Conservation (phyloP, 2,888 invertebrate genomes). For the Clostera curtula region DNA sequence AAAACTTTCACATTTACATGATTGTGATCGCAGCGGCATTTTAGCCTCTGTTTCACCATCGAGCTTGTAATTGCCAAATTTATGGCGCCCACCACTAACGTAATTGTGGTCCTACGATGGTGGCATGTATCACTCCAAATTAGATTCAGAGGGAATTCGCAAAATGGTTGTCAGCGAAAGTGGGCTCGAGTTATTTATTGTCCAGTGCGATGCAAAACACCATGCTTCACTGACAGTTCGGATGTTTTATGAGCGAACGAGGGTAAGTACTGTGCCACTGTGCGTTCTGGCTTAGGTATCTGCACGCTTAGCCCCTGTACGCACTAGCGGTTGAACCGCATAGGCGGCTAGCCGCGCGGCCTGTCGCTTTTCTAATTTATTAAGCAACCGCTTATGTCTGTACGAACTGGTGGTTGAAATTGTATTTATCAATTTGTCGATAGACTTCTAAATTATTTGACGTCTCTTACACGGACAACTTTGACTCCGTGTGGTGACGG, state of each 20-base stretch:
- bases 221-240: slow-evolving; percentile 14
- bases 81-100: slow-evolving; percentile 65
- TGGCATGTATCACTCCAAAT: slow-evolving; percentile 68
- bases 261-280: neutral
- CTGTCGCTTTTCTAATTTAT: too few relatives aligned
- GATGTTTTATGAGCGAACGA: slow-evolving; percentile 20
- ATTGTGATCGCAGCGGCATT: slow-evolving; percentile 36
- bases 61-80: slow-evolving; percentile 68
- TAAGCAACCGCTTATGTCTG: too few relatives aligned
- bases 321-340: too few relatives aligned
- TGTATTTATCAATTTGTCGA: too few relatives aligned
- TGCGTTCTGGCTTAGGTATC: too few relatives aligned
- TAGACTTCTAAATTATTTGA: too few relatives aligned
- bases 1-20: neutral
- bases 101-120: slow-evolving; percentile 57
- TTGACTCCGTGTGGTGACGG: too few relatives aligned
- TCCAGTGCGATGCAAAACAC: slow-evolving; percentile 18
- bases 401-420: too few relatives aligned
- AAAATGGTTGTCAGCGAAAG: slow-evolving; percentile 50
- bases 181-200: slow-evolving; percentile 36
- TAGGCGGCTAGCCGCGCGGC: too few relatives aligned
- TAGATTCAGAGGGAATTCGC: slow-evolving; percentile 55
- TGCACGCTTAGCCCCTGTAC: too few relatives aligned
- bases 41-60: slow-evolving; percentile 53
- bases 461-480: too few relatives aligned